These are phyloP conservation scores for Lissonota sp. DNA, from an alignment of 2,888 invertebrate species.

Conservation along the genomic window DNA sequence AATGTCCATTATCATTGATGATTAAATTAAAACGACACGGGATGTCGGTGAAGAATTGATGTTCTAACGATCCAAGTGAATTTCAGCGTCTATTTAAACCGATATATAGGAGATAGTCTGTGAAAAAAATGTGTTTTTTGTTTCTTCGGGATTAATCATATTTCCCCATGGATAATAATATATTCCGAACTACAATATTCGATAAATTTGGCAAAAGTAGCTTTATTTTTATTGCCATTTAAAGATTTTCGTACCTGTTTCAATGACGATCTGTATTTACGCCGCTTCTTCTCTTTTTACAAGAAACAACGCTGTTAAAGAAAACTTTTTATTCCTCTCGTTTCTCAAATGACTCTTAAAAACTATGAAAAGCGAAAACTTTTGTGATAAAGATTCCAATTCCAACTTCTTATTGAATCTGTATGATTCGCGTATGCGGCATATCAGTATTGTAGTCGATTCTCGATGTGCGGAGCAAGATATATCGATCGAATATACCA, in stretches of 20 bases:
- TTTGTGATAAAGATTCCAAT: slow-evolving; percentile 52
- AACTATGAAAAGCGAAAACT: slow-evolving; percentile 11
- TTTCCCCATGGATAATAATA: slow-evolving; percentile 2
- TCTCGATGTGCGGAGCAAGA: background rate
- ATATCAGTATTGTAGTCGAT: slow-evolving; percentile 48
- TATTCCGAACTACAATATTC: slow-evolving; percentile 34
- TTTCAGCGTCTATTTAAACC: slow-evolving; percentile 59
- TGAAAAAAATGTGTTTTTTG: slow-evolving; percentile 7
- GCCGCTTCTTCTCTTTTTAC: slow-evolving; percentile 49
- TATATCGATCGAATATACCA: slow-evolving; percentile 25
- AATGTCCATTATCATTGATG: slow-evolving; percentile 46
- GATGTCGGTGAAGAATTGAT: slow-evolving; percentile 57
- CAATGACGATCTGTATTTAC: slow-evolving; percentile 46
- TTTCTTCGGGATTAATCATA: slow-evolving; percentile 7
- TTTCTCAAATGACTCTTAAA: background rate
- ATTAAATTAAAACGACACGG: slow-evolving; percentile 40
- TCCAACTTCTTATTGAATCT: slow-evolving; percentile 45
- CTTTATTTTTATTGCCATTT: slow-evolving; percentile 47
- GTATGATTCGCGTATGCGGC: slow-evolving; percentile 32
- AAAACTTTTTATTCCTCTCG: slow-evolving; percentile 13
- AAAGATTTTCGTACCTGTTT: slow-evolving; percentile 56
- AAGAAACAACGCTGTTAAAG: slow-evolving; percentile 39
- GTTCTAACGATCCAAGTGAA: slow-evolving; percentile 57
- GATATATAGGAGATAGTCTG: slow-evolving; percentile 25
- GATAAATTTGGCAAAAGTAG: slow-evolving; percentile 37